A percentile compares a stretch with the other conserved stretches of the same genome.
phyloP scores from a whole-genome alignment of 2,113 vertebrate species.

The Albula goreensis region DNA sequence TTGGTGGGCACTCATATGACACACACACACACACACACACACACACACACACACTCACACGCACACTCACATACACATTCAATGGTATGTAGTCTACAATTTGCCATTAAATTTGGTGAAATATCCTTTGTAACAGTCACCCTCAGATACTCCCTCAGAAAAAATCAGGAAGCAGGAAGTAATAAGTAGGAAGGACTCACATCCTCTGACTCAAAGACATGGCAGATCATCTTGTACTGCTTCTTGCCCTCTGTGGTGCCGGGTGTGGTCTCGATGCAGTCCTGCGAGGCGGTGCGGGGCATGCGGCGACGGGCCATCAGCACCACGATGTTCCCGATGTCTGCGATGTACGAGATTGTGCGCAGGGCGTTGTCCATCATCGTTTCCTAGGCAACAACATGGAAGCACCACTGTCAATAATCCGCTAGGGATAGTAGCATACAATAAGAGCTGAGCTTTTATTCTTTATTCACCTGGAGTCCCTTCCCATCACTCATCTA shows the following conservation, averaged over 20 bases:
- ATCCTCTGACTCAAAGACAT: constrained; percentile 96
- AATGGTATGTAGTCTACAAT: background rate
- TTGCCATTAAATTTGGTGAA: background rate
- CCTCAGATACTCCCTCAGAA: background rate
- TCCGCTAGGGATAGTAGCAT: background rate
- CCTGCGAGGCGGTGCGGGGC: constrained; percentile 84
- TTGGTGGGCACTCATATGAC: background rate
- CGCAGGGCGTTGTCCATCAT: constrained; percentile 98
- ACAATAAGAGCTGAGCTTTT: background rate
- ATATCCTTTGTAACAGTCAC: background rate
- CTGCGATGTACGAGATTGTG: constrained; percentile 96
- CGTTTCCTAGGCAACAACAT: constrained; percentile 73
- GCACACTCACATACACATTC: background rate
- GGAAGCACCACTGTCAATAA: background rate
- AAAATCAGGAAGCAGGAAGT: background rate
- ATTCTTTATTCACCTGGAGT: background rate
- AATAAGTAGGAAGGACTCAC: constrained; percentile 72
- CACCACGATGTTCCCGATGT: constrained; percentile 95
- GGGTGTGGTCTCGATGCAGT: constrained; percentile 84
- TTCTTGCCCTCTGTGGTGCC: constrained; percentile 82
- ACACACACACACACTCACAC: background rate
- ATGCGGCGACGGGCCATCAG: constrained; percentile 92
- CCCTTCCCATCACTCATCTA: background rate
- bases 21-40: background rate
- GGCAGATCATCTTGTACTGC: constrained; percentile 97